Base-by-base conservation (phyloP, 2,113 vertebrate genomes). In the Hemiprocne comata region DNA sequence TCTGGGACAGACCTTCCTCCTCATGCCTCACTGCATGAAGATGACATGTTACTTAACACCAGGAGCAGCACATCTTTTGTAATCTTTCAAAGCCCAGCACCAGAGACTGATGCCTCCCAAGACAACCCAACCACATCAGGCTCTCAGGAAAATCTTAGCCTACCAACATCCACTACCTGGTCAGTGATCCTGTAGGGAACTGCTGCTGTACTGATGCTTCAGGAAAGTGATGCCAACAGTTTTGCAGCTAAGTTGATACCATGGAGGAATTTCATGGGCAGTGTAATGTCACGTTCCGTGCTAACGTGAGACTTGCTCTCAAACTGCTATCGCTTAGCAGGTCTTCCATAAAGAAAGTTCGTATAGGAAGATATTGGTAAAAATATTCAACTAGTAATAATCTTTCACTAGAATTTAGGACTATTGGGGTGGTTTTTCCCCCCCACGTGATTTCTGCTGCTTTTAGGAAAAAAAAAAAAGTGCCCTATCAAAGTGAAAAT, bases 91-190 rank as follows among this genome's bases (percentile, higher is more conserved):
- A 66, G 54, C 16, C 31, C 3, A 54, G 44, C 40, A 83, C n/a
- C 24, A 18, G 38, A 5, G 10, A 15, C 18, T 46, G 20, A 50
- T 1, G 0, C 6, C 48, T 69, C 40, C 67, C 16, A 20, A 58
- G 25, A 34, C n/a, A 74, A 34, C 25, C 18, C n/a, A 50, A 61
- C 5, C 9, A 42, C 38, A 31, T 2, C 1, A 0, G 18, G 7
- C 25, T 53, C 50, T 13, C 10, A 2, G 31, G 53, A 67, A 54
- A 73, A 87, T 8, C 46, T n/a, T 48, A 54, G 67, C 28, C 33
- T 40, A 38, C 34, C 21, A 10, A 18, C 28, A 51, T 4, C 44
- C 38, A 14, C 40, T 42, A 42, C 40, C 40, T 42, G 10, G 40
- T 42, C 55, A 67, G 20, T 15, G 40, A 78, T 12, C 21, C 67